Evolutionary conservation across 1,140 invertebrate species (phyloP).

Genomic region (Centruroides vittatus): DNA sequence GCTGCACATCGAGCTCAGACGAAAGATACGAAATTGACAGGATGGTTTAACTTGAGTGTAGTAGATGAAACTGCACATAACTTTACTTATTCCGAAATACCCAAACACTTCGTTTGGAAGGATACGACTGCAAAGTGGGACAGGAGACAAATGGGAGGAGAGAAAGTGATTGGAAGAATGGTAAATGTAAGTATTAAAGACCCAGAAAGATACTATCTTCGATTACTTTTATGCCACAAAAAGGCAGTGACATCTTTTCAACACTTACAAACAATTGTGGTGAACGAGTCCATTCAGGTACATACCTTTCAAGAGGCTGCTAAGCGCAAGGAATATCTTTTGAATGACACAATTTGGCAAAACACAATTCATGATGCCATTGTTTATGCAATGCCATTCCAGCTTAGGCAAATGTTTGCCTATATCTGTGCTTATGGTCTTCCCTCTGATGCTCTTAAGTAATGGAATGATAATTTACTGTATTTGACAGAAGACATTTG

Average conservation of each 20-base stretch:
- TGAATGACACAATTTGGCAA: neutral
- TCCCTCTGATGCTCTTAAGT: neutral
- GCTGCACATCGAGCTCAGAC: neutral
- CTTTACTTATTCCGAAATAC: conserved; percentile 19
- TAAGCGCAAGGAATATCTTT: too few species aligned
- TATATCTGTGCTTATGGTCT: neutral
- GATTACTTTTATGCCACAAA: conserved; percentile 17
- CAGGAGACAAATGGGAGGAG: neutral
- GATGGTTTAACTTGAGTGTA: conserved; percentile 13
- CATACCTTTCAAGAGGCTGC: neutral
- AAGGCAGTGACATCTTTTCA: conserved; percentile 16
- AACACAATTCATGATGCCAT: neutral
- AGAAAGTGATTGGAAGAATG: conserved; percentile 17
- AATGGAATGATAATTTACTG: neutral
- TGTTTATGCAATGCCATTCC: neutral
- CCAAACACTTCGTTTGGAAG: conserved; percentile 15
- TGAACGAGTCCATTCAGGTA: neutral
- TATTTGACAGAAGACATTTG: neutral
- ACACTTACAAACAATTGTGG: conserved; percentile 16
- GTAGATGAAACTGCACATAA: conserved; percentile 9
- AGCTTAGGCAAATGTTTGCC: neutral
- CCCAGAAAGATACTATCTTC: conserved; percentile 16
- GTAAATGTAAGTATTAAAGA: conserved; percentile 13
- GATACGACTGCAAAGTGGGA: neutral
- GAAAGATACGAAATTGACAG: conserved; percentile 7